Evolutionary conservation across 2,797 vertebrate species (phyloP).

Genomic region (Syncerus caffer): DNA sequence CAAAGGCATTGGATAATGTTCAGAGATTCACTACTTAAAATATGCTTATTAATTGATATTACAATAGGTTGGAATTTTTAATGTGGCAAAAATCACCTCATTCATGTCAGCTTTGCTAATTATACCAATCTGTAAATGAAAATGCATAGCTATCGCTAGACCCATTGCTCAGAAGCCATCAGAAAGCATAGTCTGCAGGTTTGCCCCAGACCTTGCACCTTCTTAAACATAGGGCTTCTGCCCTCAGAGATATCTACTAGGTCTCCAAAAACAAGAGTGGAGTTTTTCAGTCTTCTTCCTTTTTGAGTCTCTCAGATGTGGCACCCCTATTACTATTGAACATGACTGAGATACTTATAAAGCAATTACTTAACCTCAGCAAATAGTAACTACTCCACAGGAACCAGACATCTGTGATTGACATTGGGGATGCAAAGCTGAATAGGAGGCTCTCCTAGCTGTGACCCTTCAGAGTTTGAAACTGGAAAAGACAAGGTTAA

Average conservation of each 20-base stretch:
- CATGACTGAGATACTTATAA: neutral
- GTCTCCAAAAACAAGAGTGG: neutral
- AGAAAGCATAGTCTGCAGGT: neutral
- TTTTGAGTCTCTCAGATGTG: neutral
- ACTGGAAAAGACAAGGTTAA: neutral
- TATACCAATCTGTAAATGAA: neutral
- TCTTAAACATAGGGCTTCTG: neutral
- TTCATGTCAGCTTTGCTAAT: neutral
- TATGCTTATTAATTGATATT: neutral
- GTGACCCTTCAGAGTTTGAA: neutral
- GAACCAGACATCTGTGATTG: neutral
- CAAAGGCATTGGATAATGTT: neutral
- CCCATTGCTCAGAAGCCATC: neutral
- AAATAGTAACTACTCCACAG: neutral
- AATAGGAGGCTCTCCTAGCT: neutral
- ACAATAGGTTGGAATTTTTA: neutral
- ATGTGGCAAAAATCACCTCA: neutral
- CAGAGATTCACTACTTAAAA: neutral
- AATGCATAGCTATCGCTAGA: neutral
- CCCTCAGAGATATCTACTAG: neutral
- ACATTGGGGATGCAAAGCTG: accelerated
- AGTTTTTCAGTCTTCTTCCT: neutral
- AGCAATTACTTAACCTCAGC: neutral
- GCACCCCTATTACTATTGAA: neutral
- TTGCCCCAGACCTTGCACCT: neutral